These are phyloP conservation scores for Eueides isabella DNA, from an alignment of 1,140 invertebrate species.

Conservation along the genomic window DNA sequence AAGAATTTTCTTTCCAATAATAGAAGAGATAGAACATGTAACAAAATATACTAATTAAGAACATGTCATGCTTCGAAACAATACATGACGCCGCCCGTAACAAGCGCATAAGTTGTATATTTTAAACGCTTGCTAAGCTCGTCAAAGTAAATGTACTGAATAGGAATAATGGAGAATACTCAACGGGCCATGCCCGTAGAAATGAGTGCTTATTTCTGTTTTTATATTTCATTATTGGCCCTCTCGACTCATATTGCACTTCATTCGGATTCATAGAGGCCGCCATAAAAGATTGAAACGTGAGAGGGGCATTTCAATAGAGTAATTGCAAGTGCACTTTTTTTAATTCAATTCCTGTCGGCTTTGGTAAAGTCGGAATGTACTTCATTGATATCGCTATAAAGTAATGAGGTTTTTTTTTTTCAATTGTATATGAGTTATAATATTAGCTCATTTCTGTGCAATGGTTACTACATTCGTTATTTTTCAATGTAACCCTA, in stretches of 20 bases:
- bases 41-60: constrained; percentile 25
- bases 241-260: constrained; percentile 79
- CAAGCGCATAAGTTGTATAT: constrained; percentile 48
- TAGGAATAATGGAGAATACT: constrained; percentile 73
- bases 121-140: constrained; percentile 71
- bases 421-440: constrained; percentile 39
- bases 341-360: constrained; percentile 78
- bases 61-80: constrained; percentile 16
- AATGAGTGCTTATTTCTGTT: constrained; percentile 78
- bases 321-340: constrained; percentile 80
- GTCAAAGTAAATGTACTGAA: constrained; percentile 68
- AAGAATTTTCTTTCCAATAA: background rate
- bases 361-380: constrained; percentile 74
- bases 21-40: background rate
- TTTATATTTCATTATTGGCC: constrained; percentile 81
- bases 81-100: constrained; percentile 16
- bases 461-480: constrained; percentile 15
- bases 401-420: constrained; percentile 76
- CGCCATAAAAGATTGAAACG: constrained; percentile 80
- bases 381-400: constrained; percentile 77
- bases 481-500: background rate
- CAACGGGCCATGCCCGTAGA: constrained; percentile 61
- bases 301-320: constrained; percentile 78
- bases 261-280: constrained; percentile 76
- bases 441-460: constrained; percentile 34